Evolutionary conservation across 2,113 vertebrate genomes (phyloP), one percentile per base, ranked within the genome.

Genomic region (Falcunculus frontatus): DNA sequence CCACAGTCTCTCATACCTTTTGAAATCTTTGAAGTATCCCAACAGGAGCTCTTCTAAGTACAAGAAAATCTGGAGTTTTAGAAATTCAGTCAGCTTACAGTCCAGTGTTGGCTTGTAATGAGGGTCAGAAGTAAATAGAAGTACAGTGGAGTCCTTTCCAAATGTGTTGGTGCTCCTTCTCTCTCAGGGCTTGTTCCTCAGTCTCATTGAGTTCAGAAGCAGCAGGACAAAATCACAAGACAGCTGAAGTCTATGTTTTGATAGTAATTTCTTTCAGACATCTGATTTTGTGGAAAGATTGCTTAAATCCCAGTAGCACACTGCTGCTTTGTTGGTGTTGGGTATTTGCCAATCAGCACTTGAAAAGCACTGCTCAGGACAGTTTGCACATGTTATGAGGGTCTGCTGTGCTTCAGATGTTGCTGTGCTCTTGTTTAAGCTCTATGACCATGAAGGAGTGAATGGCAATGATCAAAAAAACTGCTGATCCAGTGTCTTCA

Each of bases 21-120:
- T 59, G 74, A 94, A 95, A 95, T 82, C 74, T 93, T 96, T 73
- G 89, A 96, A 95, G 70, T 72, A 72, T 90, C 67, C 85, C 63
- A 80, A 74, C 70, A 82, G 94, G 91, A 91, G 41, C 39, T 85
- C 70, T 90, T 76, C 62, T 87, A 56, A 90, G 35, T 56, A 46
- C 2, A 17, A 70, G 49, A 87, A 86, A 91, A 77, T 67, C 26
- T 69, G 62, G 68, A 69, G 29, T 80, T 79, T 85, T 42, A 78
- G 70, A 92, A 94, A 92, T 86, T 63, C 76, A 63, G 74, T 70
- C 42, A 53, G 25, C 76, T 89, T 91, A 53, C 19, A 74, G 49
- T 59, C 69, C 80, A 52, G 13, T 75, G 50, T 74, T 87, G 18
- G 37, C 87, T 86, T 57, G 41, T 55, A 84, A 44, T 52, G 72